A percentile compares a stretch with the other conserved stretches of the same genome.
Evolutionary conservation across 2,888 invertebrate genomes (phyloP).

Genomic region (Agrochola macilenta): DNA sequence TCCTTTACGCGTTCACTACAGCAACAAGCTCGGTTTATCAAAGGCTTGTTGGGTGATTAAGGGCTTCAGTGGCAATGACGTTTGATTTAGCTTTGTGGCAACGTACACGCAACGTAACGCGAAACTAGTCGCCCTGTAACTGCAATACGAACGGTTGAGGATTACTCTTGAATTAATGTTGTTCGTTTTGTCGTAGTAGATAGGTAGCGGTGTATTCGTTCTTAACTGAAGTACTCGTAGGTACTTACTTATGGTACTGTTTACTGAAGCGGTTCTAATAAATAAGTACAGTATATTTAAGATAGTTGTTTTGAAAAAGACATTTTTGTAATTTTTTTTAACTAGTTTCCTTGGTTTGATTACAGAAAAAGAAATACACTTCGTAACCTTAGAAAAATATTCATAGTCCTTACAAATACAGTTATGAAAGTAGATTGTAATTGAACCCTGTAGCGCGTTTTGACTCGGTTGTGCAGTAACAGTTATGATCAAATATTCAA

Average conservation of each 20-base stretch:
- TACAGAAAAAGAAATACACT: too few species aligned
- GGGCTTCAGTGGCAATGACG: conserved; percentile 81
- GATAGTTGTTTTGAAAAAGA: neutral
- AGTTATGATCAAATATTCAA: neutral
- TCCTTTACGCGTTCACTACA: conserved; percentile 50
- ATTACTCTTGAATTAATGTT: conserved; percentile 43
- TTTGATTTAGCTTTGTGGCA: conserved; percentile 83
- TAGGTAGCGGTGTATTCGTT: neutral
- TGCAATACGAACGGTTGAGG: conserved; percentile 40
- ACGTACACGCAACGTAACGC: conserved; percentile 56
- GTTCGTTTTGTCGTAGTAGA: conserved; percentile 15
- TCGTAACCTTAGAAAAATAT: neutral
- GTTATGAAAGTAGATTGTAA: neutral
- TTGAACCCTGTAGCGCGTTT: neutral
- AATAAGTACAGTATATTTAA: neutral
- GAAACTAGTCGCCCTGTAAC: conserved; percentile 50
- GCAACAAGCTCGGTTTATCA: conserved; percentile 78
- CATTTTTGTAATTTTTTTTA: neutral
- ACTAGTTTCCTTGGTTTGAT: too few species aligned
- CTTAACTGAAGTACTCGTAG: neutral
- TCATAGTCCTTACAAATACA: neutral
- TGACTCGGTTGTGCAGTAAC: neutral
- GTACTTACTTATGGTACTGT: neutral
- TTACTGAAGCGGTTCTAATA: conserved; percentile 3
- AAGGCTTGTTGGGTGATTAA: conserved; percentile 81